Conservation (phyloP, 2,888 invertebrate genomes). For the Eudemis profundana region DNA sequence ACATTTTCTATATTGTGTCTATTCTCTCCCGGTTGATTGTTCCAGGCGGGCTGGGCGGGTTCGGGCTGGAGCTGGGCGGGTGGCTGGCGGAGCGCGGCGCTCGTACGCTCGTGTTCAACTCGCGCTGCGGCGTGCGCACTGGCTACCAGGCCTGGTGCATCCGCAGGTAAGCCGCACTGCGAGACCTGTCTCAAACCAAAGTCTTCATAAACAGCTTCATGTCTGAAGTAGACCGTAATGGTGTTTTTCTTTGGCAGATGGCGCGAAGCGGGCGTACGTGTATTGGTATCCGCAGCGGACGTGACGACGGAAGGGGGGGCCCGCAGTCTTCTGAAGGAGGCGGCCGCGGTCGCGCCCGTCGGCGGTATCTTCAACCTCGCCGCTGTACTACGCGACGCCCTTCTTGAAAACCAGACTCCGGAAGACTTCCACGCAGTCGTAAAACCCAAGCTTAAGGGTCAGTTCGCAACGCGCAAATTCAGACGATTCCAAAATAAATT, state of each 20-base stretch:
- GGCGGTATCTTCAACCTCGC: too few species aligned
- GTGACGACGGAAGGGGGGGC: slow-evolving; percentile 87
- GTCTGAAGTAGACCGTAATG: too few species aligned
- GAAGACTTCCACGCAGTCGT: slow-evolving; percentile 92
- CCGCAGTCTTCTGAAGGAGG: slow-evolving; percentile 84
- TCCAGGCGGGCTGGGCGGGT: too few species aligned
- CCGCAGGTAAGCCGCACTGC: slow-evolving; percentile 85
- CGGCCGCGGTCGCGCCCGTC: too few species aligned
- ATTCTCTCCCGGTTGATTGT: too few species aligned
- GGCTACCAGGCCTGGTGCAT: too few species aligned
- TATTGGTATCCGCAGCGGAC: slow-evolving; percentile 88
- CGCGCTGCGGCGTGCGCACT: too few species aligned
- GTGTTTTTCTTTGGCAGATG: slow-evolving; percentile 72
- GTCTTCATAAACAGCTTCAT: too few species aligned
- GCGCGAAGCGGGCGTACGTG: slow-evolving; percentile 86
- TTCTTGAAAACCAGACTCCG: slow-evolving; percentile 93
- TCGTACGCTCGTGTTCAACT: slow-evolving; percentile 90
- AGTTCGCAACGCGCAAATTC: too few species aligned
- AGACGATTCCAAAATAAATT: too few species aligned
- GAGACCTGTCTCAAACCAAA: too few species aligned
- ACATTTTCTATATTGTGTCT: too few species aligned
- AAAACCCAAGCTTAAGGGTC: slow-evolving; percentile 92
- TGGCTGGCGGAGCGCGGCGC: slow-evolving; percentile 97
- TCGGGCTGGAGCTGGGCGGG: slow-evolving; percentile 95
- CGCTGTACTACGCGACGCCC: slow-evolving; percentile 93